Evolutionary conservation across 1,140 invertebrate species (phyloP), one percentile per base, ranked within the genome.

Genomic region (Daktulosphaira vitifoliae): DNA sequence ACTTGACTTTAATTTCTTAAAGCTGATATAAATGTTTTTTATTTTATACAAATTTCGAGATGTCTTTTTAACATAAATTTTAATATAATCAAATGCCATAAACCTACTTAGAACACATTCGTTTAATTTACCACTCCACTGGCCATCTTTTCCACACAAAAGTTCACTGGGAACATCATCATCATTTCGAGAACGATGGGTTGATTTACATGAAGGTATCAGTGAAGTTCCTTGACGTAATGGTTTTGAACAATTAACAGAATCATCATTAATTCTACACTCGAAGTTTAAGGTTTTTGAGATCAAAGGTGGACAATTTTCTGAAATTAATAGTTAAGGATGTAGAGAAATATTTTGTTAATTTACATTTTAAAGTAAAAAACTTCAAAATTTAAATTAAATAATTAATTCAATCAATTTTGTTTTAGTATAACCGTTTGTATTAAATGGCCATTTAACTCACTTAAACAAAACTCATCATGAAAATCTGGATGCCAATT

Each of bases 391-490:
- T n/a, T n/a, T n/a, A n/a, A n/a, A n/a, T n/a, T n/a, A n/a, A n/a
- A n/a, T n/a, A n/a, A n/a, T n/a, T n/a, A n/a, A n/a, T n/a, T n/a
- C n/a, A n/a, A n/a, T n/a, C n/a, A n/a, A n/a, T n/a, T n/a, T n/a
- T n/a, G n/a, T n/a, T n/a, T n/a, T n/a, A n/a, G n/a, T n/a, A n/a
- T n/a, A n/a, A n/a, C n/a, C n/a, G n/a, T n/a, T n/a, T n/a, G n/a
- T n/a, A n/a, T n/a, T n/a, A n/a, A n/a, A n/a, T n/a, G n/a, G n/a
- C n/a, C n/a, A n/a, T n/a, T n/a, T n/a, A n/a, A 46, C 39, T 46
- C 26, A 59, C 54, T 59, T 4, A 46, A 46, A 46, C 54, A 59
- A 11, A 59, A 29, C 13, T 25, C 26, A 13, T 26, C 23, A 20
- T 5, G 18, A 29, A 13, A 8, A 0, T 3, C 1, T 26, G 22